Conservation (phyloP, 1,140 invertebrate species). For the Caenorhabditis tropicalis region DNA sequence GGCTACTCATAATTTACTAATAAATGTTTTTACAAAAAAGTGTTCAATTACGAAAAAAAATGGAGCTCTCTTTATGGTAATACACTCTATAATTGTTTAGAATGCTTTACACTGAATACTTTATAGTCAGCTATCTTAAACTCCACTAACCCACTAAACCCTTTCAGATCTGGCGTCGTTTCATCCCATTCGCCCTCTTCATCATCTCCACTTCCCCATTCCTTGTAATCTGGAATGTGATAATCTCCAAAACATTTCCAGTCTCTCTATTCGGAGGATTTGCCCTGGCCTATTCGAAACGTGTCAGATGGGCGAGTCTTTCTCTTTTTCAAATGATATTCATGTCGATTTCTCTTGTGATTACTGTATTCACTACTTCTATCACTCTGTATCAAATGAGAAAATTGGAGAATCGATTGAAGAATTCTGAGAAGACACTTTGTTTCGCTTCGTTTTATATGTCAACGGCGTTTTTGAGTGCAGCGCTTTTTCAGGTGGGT, state of each 20-base stretch:
- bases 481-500: constrained; percentile 6
- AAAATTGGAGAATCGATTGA: background rate
- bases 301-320: background rate
- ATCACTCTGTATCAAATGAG: constrained; percentile 25
- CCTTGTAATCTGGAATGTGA: constrained; percentile 10
- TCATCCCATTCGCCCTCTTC: background rate
- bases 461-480: background rate
- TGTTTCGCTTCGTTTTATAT: constrained; percentile 24
- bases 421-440: constrained; percentile 4
- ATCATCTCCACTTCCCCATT: background rate
- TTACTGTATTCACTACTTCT: background rate
- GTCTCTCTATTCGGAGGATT: background rate
- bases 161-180: constrained; percentile 27
- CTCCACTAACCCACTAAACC: no score
- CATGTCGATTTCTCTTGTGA: background rate
- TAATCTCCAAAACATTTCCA: background rate
- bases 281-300: background rate
- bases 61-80: no score
- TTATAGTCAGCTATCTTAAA: no score
- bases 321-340: background rate
- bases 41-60: no score
- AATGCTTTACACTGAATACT: no score
- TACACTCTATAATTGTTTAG: no score
- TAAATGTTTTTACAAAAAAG: no score
- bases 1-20: no score